Evolutionary conservation across 2,888 invertebrate species (phyloP).

Genomic region (Tetranychus truncatus): DNA sequence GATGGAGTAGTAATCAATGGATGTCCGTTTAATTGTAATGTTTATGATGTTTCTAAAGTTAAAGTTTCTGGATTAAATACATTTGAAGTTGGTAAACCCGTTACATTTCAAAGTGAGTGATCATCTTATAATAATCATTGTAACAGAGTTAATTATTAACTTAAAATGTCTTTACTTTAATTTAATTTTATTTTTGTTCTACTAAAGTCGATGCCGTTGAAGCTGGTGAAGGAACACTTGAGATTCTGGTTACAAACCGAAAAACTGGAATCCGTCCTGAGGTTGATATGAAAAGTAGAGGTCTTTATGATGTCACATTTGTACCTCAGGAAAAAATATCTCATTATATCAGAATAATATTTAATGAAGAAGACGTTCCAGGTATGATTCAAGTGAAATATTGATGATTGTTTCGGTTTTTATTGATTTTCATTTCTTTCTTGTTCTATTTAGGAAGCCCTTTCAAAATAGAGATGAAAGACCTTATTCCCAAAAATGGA

Average conservation of each 20-base stretch:
- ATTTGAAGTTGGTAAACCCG: slow-evolving; percentile 31
- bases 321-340: slow-evolving; percentile 68
- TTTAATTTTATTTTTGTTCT: background rate
- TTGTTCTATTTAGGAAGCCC: slow-evolving; percentile 41
- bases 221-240: slow-evolving; percentile 80
- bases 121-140: background rate
- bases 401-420: slow-evolving; percentile 2
- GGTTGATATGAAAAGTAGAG: slow-evolving; percentile 71
- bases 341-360: slow-evolving; percentile 79
- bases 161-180: background rate
- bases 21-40: slow-evolving; percentile 81
- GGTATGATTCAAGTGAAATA: slow-evolving; percentile 30
- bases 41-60: slow-evolving; percentile 59
- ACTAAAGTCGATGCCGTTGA: slow-evolving; percentile 69
- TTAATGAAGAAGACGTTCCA: slow-evolving; percentile 74
- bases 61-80: slow-evolving; percentile 35
- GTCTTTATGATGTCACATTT: slow-evolving; percentile 44
- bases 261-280: slow-evolving; percentile 74
- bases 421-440: slow-evolving; percentile 36
- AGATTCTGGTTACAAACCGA: slow-evolving; percentile 71
- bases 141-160: background rate
- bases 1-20: slow-evolving; percentile 62
- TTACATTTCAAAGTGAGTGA: slow-evolving; percentile 33
- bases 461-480: slow-evolving; percentile 48
- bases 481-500: slow-evolving; percentile 6